Evolutionary conservation across 1,140 invertebrate species (phyloP).

Genomic region (Pemphigus obesinymphae): DNA sequence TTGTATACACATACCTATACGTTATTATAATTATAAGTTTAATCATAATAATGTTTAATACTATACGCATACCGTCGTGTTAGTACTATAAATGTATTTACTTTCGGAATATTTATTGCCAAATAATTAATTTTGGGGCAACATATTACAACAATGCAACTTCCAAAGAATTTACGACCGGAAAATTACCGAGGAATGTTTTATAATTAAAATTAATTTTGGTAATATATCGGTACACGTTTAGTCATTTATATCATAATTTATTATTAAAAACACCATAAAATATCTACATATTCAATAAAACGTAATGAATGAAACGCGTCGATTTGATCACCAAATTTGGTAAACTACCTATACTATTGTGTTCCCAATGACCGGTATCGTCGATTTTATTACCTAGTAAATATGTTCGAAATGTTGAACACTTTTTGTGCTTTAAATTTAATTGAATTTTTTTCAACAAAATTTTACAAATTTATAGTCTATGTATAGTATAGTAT

Average conservation of each 20-base stretch:
- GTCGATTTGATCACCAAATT: not conserved
- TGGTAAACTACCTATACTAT: not conserved
- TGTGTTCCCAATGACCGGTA: not conserved
- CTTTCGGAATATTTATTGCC: constrained; percentile 22
- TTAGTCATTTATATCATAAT: not conserved
- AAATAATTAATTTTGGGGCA: not conserved
- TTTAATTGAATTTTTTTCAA: no score
- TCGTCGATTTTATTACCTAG: not conserved
- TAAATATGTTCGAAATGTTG: no score
- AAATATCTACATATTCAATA: constrained; percentile 34
- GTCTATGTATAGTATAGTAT: no score
- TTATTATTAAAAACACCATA: constrained; percentile 1
- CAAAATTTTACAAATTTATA: no score
- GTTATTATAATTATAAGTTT: no score
- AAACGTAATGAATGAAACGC: not conserved
- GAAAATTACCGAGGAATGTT: constrained; percentile 14
- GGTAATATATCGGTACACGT: not conserved
- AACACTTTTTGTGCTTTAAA: no score
- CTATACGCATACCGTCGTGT: not conserved
- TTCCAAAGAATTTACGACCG: constrained; percentile 24
- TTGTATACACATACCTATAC: not conserved
- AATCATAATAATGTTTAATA: no score
- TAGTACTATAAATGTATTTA: not conserved
- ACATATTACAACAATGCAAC: not conserved
- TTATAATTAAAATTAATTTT: constrained; percentile 27